Evolutionary conservation across 2,113 vertebrate species (phyloP).

Genomic region (Tringa solitaria): DNA sequence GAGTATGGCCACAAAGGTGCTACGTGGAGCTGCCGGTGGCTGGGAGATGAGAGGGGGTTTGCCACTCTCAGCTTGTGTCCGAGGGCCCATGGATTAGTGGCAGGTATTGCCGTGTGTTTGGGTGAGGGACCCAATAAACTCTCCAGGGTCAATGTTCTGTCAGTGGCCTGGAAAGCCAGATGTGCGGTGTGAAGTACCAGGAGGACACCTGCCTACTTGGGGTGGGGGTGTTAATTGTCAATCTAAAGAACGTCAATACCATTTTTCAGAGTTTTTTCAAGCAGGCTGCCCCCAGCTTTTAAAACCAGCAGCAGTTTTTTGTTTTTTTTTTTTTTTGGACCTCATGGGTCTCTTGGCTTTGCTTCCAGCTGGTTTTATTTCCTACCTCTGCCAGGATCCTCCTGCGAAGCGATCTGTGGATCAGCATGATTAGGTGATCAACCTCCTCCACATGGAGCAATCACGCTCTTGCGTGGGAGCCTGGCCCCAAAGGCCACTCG

Average conservation of each 20-base stretch:
- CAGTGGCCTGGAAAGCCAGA: neutral
- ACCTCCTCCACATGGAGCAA: neutral
- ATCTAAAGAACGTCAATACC: neutral
- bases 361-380: neutral
- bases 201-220: neutral
- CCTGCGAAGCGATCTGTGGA: neutral
- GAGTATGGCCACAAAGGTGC: neutral
- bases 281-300: neutral
- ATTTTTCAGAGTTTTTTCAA: neutral
- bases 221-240: neutral
- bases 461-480: neutral
- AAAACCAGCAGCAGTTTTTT: neutral
- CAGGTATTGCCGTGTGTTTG: neutral
- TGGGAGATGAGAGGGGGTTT: neutral
- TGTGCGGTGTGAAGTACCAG: neutral
- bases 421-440: neutral
- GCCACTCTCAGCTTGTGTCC: neutral
- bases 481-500: rapidly evolving
- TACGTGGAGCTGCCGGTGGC: neutral
- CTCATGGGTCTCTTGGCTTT: neutral
- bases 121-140: neutral
- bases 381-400: neutral
- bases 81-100: neutral
- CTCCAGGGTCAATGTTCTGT: neutral
- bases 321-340: neutral